Evolutionary conservation across 2,113 vertebrate species (phyloP).

Genomic region (Spermophilus dauricus): DNA sequence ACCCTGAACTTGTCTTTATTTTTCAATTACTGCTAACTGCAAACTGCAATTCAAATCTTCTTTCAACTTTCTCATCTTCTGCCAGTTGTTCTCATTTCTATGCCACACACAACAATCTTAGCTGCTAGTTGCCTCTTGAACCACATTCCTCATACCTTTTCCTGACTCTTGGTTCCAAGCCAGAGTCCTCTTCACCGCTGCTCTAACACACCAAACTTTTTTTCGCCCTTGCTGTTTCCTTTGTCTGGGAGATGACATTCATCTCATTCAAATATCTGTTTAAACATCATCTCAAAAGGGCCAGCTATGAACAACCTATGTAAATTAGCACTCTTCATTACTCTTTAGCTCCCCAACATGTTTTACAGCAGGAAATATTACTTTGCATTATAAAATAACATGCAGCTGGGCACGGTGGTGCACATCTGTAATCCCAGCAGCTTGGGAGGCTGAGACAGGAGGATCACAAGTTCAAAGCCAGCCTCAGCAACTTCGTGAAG

Average conservation of each 20-base stretch:
- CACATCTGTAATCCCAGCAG: too few species aligned
- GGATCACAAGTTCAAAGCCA: too few species aligned
- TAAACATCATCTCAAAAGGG: background rate
- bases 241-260: slow-evolving; percentile 5
- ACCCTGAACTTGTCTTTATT: background rate
- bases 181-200: background rate
- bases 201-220: slow-evolving; percentile 7
- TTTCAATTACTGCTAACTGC: background rate
- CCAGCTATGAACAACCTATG: background rate
- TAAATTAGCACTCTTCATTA: background rate
- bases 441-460: too few species aligned
- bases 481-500: too few species aligned
- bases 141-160: background rate
- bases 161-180: background rate
- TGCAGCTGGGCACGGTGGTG: too few species aligned
- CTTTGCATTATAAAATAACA: background rate
- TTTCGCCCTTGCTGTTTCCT: background rate
- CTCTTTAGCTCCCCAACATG: background rate
- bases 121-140: background rate
- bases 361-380: background rate
- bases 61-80: background rate
- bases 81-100: background rate
- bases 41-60: background rate
- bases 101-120: background rate
- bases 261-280: slow-evolving; percentile 14